phyloP scores from a whole-genome alignment of 1,140 invertebrate species.

The Latrodectus geometricus region DNA sequence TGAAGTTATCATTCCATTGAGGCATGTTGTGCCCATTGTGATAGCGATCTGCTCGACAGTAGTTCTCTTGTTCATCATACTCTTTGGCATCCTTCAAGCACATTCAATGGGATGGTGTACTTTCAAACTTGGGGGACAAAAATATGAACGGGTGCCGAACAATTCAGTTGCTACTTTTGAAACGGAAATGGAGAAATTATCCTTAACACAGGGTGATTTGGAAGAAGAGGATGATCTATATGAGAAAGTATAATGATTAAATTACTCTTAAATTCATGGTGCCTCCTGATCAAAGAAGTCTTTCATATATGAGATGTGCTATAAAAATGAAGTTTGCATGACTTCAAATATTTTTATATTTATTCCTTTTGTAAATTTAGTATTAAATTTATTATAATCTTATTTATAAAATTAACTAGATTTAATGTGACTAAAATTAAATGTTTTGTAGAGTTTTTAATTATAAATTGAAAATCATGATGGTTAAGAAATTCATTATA shows the following conservation, averaged over 20 bases:
- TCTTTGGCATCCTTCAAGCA: slow-evolving; percentile 41
- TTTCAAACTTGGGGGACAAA: background rate
- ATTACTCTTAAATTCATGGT: background rate
- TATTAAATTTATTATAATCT: background rate
- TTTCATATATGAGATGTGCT: background rate
- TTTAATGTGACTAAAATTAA: no score
- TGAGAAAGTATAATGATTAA: slow-evolving; percentile 12
- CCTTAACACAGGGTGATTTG: slow-evolving; percentile 26
- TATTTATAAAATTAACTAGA: no score
- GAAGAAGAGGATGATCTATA: slow-evolving; percentile 56
- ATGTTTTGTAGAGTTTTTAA: no score
- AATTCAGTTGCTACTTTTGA: slow-evolving; percentile 36
- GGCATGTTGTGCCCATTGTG: slow-evolving; percentile 32
- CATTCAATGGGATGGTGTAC: slow-evolving; percentile 23
- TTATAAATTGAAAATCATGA: no score
- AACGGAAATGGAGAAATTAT: slow-evolving; percentile 46
- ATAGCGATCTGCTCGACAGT: slow-evolving; percentile 30
- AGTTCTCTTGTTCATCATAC: slow-evolving; percentile 30
- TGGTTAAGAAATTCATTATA: no score
- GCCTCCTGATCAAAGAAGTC: background rate
- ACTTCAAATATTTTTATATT: slow-evolving; percentile 2
- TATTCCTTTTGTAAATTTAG: background rate
- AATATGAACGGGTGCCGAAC: slow-evolving; percentile 40
- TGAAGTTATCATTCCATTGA: slow-evolving; percentile 18
- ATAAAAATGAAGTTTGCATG: background rate